phyloP scores from a whole-genome alignment of 2,113 vertebrate genomes.

The Tringa solitaria region DNA sequence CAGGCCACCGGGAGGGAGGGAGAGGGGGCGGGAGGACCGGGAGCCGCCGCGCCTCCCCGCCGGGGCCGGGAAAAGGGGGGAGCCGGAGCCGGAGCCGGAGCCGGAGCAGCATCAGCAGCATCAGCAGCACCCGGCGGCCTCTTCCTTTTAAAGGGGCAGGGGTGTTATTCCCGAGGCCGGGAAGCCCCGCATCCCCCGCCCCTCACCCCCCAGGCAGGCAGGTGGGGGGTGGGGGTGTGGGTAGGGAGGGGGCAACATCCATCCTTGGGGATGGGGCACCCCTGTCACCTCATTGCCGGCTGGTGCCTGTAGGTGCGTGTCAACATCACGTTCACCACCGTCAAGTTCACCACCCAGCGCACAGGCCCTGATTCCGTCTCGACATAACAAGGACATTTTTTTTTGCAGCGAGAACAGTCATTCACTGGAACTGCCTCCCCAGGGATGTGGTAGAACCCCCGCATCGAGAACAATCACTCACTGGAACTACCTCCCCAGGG shows the following conservation, averaged over 20 bases:
- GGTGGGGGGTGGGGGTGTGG: too few relatives aligned
- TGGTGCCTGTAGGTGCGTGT: fast-evolving
- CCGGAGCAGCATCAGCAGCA: not conserved
- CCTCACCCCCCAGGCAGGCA: not conserved
- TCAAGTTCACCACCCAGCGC: not conserved
- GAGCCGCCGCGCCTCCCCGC: not conserved
- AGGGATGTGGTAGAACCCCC: too few relatives aligned
- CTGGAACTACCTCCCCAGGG: too few relatives aligned
- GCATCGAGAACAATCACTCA: not conserved
- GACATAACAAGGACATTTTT: not conserved
- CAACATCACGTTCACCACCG: fast-evolving
- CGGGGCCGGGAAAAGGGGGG: not conserved
- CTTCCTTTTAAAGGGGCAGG: constrained; percentile 32
- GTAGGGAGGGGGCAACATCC: too few relatives aligned
- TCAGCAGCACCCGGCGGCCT: not conserved
- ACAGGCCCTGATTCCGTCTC: not conserved
- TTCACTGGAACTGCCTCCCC: too few relatives aligned
- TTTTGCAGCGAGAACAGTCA: not conserved
- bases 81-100: too few relatives aligned
- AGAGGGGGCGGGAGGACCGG: constrained; percentile 3
- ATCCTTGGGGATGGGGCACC: not conserved
- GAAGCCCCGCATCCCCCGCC: not conserved
- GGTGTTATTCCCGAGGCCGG: not conserved
- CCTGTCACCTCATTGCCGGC: not conserved
- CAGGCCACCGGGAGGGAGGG: constrained; percentile 1